Percentiles rank a stretch among this genome's conserved stretches.
phyloP scores from a whole-genome alignment of 2,888 invertebrate species.

The Margaritifera margaritifera region DNA sequence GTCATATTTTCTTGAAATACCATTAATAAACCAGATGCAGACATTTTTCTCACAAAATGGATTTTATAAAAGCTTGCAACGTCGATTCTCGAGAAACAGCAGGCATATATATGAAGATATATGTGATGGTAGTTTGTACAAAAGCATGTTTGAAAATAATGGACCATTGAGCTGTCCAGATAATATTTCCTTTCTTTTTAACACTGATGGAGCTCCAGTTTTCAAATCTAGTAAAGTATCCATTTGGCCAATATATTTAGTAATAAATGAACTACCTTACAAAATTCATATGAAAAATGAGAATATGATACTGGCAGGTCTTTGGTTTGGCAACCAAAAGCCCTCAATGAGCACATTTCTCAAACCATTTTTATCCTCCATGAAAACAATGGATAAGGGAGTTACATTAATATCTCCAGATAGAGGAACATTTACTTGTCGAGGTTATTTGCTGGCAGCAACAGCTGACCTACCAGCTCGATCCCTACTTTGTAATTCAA shows the following conservation, averaged over 20 bases:
- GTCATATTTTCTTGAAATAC: constrained; percentile 24
- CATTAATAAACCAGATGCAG: constrained; percentile 11
- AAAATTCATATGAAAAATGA: constrained; percentile 19
- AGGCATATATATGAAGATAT: constrained; percentile 9
- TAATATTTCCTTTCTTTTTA: constrained; percentile 28
- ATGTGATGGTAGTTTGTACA: constrained; percentile 23
- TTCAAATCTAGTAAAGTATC: constrained; percentile 25
- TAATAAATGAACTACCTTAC: constrained; percentile 24
- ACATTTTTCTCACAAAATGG: constrained; percentile 9
- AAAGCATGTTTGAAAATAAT: constrained; percentile 5
- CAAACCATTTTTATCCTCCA: constrained; percentile 17
- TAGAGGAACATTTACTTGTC: constrained; percentile 5
- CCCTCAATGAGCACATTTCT: constrained; percentile 23
- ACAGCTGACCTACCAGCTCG: constrained; percentile 31
- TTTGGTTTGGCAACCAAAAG: constrained; percentile 25
- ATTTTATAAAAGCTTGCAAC: constrained; percentile 9
- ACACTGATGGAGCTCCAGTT: constrained; percentile 32
- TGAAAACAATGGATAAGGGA: constrained; percentile 11
- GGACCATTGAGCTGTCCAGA: constrained; percentile 16
- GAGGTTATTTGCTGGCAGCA: constrained; percentile 14
- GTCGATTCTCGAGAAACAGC: constrained; percentile 1
- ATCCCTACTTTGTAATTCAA: too few relatives aligned
- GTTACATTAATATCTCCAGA: constrained; percentile 13
- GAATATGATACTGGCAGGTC: constrained; percentile 22
- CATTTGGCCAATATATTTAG: constrained; percentile 29